Conservation (phyloP, 2,113 vertebrate species). For the Pampusana beccarii region DNA sequence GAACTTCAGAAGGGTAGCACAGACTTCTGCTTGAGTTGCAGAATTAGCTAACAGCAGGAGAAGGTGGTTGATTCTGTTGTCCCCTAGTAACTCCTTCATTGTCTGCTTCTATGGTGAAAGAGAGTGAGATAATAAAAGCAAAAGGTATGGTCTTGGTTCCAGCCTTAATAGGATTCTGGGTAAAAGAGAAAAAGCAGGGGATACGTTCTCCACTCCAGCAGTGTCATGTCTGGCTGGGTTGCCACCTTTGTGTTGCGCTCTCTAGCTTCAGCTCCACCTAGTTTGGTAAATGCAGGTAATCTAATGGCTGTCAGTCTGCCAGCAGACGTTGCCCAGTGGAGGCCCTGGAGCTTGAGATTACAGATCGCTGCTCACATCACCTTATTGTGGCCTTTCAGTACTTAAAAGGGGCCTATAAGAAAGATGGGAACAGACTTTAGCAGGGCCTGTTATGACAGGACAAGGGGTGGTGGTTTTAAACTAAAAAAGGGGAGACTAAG, state of each 20-base stretch:
- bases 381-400: no score
- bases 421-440: no score
- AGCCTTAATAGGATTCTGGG: background rate
- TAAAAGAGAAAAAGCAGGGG: background rate
- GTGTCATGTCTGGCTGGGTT: background rate
- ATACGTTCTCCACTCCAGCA: background rate
- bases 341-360: background rate
- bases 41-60: background rate
- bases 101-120: background rate
- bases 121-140: background rate
- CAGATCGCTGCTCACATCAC: background rate
- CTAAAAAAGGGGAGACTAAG: no score
- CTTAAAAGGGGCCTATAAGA: no score
- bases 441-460: no score
- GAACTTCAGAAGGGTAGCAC: background rate
- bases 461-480: no score
- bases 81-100: background rate
- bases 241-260: background rate
- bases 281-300: background rate
- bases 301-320: background rate
- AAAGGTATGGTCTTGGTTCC: background rate
- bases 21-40: background rate
- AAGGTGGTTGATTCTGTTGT: background rate
- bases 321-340: background rate
- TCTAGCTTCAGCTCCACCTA: background rate